phyloP scores from a whole-genome alignment of 1,140 invertebrate genomes.

The Ostrea edulis region DNA sequence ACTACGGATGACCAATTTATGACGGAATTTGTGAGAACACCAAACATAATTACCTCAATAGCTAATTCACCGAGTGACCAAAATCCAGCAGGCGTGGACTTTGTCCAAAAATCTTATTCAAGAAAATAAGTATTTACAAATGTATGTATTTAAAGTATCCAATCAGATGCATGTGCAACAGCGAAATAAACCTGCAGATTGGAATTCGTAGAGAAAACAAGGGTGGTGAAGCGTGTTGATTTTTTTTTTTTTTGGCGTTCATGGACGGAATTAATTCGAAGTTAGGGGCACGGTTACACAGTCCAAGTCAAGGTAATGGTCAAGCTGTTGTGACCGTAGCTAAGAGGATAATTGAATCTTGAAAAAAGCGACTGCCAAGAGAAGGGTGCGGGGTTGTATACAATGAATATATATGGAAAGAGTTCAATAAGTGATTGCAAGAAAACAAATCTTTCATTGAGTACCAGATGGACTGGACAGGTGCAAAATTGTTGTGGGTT shows the following conservation, averaged over 20 bases:
- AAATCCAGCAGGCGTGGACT: neutral
- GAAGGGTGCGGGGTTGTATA: neutral
- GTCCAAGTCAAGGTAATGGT: neutral
- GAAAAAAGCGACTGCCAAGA: neutral
- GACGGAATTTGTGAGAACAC: neutral
- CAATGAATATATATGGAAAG: neutral
- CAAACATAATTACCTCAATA: neutral
- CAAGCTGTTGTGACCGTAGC: too few relatives aligned
- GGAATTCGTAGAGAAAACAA: neutral
- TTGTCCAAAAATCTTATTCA: neutral
- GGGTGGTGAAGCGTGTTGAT: too few relatives aligned
- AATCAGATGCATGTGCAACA: neutral
- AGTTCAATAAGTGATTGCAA: neutral
- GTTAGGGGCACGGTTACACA: neutral
- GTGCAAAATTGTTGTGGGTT: neutral
- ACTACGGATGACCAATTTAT: neutral
- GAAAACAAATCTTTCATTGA: neutral
- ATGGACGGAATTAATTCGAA: neutral
- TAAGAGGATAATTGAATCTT: neutral
- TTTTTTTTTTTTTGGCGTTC: neutral
- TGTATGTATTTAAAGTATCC: neutral
- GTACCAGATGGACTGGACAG: neutral
- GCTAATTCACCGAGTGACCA: neutral
- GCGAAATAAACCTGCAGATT: neutral
- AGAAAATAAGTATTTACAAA: neutral